A percentile compares a stretch with the other conserved stretches of the same genome.
Conservation (phyloP, 2,888 invertebrate genomes). For the Priocnemis perturbator region DNA sequence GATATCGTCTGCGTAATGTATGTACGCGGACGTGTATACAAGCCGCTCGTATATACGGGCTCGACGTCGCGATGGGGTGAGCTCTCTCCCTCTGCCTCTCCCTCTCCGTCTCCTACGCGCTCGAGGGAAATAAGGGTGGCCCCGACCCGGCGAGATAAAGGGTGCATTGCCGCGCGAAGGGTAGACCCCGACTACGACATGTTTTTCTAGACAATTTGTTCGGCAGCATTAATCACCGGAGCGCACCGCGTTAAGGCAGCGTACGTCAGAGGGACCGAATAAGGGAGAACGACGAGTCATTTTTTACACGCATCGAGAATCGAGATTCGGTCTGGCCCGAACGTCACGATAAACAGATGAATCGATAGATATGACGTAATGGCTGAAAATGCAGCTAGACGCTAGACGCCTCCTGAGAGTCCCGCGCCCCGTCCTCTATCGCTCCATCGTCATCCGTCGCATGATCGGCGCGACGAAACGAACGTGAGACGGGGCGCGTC, state of each 20-base stretch:
- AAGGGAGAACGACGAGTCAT: slow-evolving; percentile 10
- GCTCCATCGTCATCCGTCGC: too few relatives aligned
- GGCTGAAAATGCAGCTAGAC: too few relatives aligned
- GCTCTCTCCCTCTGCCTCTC: neutral
- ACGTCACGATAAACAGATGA: too few relatives aligned
- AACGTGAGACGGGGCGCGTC: too few relatives aligned
- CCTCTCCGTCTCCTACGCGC: slow-evolving; percentile 46
- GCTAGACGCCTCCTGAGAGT: too few relatives aligned
- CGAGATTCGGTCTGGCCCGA: too few relatives aligned
- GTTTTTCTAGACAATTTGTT: slow-evolving; percentile 78
- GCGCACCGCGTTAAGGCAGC: slow-evolving; percentile 41
- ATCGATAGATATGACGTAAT: too few relatives aligned
- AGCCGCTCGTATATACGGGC: slow-evolving; percentile 39
- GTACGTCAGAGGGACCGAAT: slow-evolving; percentile 33
- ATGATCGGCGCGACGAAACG: too few relatives aligned
- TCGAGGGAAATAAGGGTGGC: slow-evolving; percentile 69
- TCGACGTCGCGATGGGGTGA: slow-evolving; percentile 13
- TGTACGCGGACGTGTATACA: slow-evolving; percentile 61
- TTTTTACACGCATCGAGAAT: too few relatives aligned
- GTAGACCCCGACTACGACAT: slow-evolving; percentile 72
- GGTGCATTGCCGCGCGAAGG: slow-evolving; percentile 61
- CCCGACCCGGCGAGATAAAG: slow-evolving; percentile 66
- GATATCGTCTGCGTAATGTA: slow-evolving; percentile 75
- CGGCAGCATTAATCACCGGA: slow-evolving; percentile 76
- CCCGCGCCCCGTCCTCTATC: too few relatives aligned